Evolutionary conservation across 2,797 vertebrate species (phyloP).

Genomic region (Hoplostethus atlanticus): DNA sequence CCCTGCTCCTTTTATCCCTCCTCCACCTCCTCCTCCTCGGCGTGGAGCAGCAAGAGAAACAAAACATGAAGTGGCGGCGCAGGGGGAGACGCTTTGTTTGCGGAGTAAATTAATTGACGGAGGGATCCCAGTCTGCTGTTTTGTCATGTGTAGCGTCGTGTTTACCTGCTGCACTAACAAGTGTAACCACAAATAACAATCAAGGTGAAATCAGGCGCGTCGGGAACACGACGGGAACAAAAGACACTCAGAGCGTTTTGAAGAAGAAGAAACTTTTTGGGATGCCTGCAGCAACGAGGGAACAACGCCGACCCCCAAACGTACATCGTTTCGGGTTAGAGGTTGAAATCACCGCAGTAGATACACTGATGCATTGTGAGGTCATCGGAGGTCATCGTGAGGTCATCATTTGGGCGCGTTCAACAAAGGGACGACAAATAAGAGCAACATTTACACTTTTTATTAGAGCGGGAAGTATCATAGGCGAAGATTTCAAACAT

Average conservation of each 20-base stretch:
- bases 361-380: background rate
- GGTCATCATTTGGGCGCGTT: no score
- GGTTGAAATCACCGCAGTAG: no score
- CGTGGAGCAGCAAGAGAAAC: conserved; percentile 24
- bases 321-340: no score
- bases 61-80: conserved; percentile 30
- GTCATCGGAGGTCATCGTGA: no score
- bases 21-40: background rate
- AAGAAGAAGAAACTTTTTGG: background rate
- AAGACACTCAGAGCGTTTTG: no score
- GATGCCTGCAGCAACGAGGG: conserved; percentile 6
- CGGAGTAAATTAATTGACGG: conserved; percentile 33
- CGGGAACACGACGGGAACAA: background rate
- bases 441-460: no score
- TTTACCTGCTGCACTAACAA: conserved; percentile 48
- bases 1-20: background rate
- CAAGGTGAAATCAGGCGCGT: conserved; percentile 17
- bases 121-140: conserved; percentile 40
- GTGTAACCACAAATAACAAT: background rate
- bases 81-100: conserved; percentile 24
- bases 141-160: background rate
- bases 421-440: no score
- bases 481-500: no score
- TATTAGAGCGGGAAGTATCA: no score
- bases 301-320: no score